Base-by-base conservation (phyloP, 2,113 vertebrate genomes). In the Malurus elegans region DNA sequence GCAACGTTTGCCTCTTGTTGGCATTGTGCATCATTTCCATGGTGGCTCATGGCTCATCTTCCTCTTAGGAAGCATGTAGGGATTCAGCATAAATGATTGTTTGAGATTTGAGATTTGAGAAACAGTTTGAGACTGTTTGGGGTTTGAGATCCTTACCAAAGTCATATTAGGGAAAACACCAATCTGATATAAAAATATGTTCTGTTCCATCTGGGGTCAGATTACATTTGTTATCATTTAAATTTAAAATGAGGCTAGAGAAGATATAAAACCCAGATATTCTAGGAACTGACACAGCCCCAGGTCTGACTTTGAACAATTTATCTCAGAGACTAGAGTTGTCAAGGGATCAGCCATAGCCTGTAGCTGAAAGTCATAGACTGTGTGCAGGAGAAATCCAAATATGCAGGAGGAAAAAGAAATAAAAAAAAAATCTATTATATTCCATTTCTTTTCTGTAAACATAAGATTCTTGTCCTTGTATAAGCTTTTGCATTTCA, bases 261-360 rank as follows among this genome's bases (percentile, higher is more conserved):
- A 94, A 97, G 89, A 91, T 86, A 75, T 93, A 95, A 96, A 96
- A 17, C 80, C 60, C 62, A 88, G 95, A 88, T 96, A 96, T 94
- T 97, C 97, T 86, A 95, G 89, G 96, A 94, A 92, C 87, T 80
- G 96, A 97, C 96, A 97, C 94, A 95, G 94, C 95, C 96, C 57
- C 97, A 74, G 95, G 90, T 86, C 95, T 95, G 94, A 95, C 97
- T 96, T 95, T 95, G 96, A 96, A 95, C 57, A 96, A 90, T 94
- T 96, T 93, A 83, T 91, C 19, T 65, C 76, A 69, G 94, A 91
- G 93, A 93, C 97, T 94, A 75, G 91, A 82, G 86, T 95, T 95
- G 94, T 96, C 95, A 97, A 93, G 95, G 93, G 94, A 96, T 92
- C 97, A 93, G 94, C 95, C 87, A 83, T 90, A 96, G 88, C 95